Evolutionary conservation across 2,797 vertebrate genomes (phyloP), one percentile per base, ranked within the genome.

Genomic region (Coendou prehensilis): DNA sequence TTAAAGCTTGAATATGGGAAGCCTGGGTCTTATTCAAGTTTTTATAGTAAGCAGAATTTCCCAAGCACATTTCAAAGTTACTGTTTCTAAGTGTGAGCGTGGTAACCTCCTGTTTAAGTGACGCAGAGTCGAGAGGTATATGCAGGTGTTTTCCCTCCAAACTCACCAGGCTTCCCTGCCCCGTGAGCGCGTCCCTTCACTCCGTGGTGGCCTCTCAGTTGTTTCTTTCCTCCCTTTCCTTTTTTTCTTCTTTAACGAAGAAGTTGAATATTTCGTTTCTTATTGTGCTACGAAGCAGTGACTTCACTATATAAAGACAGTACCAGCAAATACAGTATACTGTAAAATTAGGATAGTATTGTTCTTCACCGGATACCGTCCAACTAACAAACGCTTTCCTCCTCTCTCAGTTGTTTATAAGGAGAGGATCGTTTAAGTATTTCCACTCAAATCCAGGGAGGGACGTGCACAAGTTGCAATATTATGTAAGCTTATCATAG

Each of bases 11-110:
- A 78, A 50, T 63, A 22, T 59, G 18, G 37, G 56, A 79, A 75
- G 47, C 20, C 50, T 54, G 28, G 59, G 15, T 11, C 15, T 71
- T 87, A 23, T 61, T 87, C 30, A 76, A 64, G 45, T 92, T 56
- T 93, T 37, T 61, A n/a, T 57, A 15, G 52, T 13, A 67, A 81
- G 57, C 52, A 45, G 30, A 86, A 54, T 84, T 83, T 89, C 52
- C 61, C 8, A 67, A 76, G 90, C 14, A 57, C 6, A 15, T 59
- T 71, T 71, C 28, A 56, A 93, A 45, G 20, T 6, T 9, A 52
- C 11, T 37, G 61, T 52, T 73, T 67, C 10, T 45, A 30, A 69
- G 23, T 7, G 13, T 56, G 41, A 61, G 22, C 10, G 4, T 28
- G 26, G 33, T 30, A 14, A 81, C 33, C 9, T 45, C 5, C 47